Conservation (phyloP, 2,113 vertebrate genomes). For the Lampris incognitus region DNA sequence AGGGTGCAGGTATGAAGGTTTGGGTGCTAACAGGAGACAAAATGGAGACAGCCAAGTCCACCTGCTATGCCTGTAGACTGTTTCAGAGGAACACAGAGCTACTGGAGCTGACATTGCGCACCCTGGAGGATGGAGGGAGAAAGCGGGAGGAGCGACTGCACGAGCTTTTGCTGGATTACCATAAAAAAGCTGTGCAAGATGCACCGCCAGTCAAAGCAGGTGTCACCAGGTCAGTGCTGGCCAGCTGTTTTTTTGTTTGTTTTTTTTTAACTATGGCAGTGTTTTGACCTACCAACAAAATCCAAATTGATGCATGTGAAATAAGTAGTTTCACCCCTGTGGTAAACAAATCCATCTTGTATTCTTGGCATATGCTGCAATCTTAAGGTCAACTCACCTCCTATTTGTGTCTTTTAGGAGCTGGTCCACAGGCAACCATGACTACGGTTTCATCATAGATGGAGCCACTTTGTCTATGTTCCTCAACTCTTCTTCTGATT, state of each 20-base stretch:
- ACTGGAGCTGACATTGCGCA: constrained; percentile 90
- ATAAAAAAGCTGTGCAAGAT: constrained; percentile 90
- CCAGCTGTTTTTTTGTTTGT: not conserved
- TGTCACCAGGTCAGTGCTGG: constrained; percentile 84
- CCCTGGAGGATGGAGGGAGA: constrained; percentile 80
- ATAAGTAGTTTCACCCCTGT: no score
- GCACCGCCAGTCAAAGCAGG: constrained; percentile 80
- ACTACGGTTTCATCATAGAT: constrained; percentile 95
- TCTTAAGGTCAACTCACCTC: not conserved
- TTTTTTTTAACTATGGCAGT: not conserved
- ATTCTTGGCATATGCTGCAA: no score
- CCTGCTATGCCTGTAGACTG: constrained; percentile 94
- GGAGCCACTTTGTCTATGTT: constrained; percentile 92
- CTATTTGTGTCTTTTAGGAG: constrained; percentile 77
- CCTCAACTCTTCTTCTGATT: constrained; percentile 88
- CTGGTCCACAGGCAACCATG: constrained; percentile 86
- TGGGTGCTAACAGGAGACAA: constrained; percentile 99
- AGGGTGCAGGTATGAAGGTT: constrained; percentile 93
- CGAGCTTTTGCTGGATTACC: constrained; percentile 91
- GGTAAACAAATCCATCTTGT: no score
- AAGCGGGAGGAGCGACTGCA: constrained; percentile 88
- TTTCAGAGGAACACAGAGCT: constrained; percentile 94
- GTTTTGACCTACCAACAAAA: not conserved
- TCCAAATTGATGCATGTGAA: not conserved
- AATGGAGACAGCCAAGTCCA: constrained; percentile 97